Percentiles rank a stretch among this genome's conserved stretches.
Conservation (phyloP, 2,113 vertebrate species). For the Calyptomena viridis region DNA sequence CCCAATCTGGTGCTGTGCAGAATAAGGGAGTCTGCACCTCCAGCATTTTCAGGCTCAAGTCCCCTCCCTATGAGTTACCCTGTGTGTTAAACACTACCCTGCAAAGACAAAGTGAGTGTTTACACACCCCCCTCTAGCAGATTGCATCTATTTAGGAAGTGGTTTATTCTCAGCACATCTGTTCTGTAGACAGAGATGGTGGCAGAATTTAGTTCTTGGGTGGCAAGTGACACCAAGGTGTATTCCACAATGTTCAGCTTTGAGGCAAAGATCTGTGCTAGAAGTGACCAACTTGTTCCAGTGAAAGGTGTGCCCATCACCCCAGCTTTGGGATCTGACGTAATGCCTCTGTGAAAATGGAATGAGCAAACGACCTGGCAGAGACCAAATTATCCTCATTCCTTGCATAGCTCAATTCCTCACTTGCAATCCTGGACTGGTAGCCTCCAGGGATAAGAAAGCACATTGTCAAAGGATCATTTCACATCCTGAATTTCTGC, state of each 20-base stretch:
- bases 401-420: background rate
- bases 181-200: background rate
- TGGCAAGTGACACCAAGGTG: background rate
- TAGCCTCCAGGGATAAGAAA: background rate
- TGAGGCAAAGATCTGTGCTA: background rate
- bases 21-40: background rate
- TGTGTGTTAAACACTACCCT: background rate
- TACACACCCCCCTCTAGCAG: background rate
- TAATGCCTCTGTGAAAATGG: background rate
- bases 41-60: background rate
- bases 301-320: fast-evolving
- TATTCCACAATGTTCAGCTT: background rate
- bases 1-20: fast-evolving
- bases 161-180: background rate
- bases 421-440: background rate
- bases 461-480: background rate
- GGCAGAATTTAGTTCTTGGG: background rate
- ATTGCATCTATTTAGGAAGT: background rate
- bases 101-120: background rate
- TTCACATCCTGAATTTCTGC: background rate
- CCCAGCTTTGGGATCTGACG: background rate
- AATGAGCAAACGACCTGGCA: background rate
- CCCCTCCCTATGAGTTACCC: background rate
- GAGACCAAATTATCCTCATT: background rate
- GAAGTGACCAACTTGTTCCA: background rate